phyloP scores from a whole-genome alignment of 1,140 invertebrate species.

The Anoplolepis gracilipes region DNA sequence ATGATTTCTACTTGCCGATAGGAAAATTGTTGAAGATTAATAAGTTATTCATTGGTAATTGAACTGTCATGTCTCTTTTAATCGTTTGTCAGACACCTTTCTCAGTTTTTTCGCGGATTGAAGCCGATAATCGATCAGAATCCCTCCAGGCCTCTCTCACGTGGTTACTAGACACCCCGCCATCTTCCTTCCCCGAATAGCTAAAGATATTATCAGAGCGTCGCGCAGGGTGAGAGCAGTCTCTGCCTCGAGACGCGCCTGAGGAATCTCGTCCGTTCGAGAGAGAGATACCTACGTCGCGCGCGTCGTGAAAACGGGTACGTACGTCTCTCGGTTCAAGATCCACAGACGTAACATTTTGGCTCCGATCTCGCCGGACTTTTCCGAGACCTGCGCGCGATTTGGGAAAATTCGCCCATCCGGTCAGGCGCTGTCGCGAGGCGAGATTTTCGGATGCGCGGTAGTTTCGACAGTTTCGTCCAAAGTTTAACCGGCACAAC shows the following conservation, averaged over 20 bases:
- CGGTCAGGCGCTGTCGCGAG: slow-evolving; percentile 33
- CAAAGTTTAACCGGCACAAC: not conserved
- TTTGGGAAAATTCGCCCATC: not conserved
- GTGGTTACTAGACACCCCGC: not conserved
- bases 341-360: not conserved
- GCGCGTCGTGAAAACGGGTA: not conserved
- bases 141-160: not conserved
- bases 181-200: not conserved
- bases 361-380: not conserved
- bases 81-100: not conserved
- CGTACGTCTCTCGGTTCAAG: not conserved
- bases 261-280: not conserved
- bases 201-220: not conserved
- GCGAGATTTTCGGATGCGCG: slow-evolving; percentile 15
- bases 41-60: not conserved
- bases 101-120: not conserved
- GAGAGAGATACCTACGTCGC: too few species aligned
- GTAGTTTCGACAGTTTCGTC: slow-evolving; percentile 10
- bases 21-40: too few species aligned
- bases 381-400: slow-evolving; percentile 33
- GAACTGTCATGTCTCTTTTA: not conserved
- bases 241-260: not conserved
- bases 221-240: not conserved
- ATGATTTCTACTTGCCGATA: too few species aligned
- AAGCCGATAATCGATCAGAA: slow-evolving; percentile 14